Evolutionary conservation across 2,888 invertebrate species (phyloP).

Genomic region (Scrobipalpa costella): DNA sequence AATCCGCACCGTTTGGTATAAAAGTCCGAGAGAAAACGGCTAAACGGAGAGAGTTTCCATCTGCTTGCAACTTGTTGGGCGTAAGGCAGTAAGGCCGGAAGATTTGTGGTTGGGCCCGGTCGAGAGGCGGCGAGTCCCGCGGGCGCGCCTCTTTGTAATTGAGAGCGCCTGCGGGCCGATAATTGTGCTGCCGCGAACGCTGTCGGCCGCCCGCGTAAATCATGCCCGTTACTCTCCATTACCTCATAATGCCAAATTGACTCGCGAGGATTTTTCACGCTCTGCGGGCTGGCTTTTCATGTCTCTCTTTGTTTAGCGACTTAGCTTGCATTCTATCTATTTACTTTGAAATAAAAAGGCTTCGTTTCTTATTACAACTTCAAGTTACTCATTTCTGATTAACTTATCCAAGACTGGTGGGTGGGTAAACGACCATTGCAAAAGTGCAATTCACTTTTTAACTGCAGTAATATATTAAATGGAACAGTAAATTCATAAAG

Average conservation of each 20-base stretch:
- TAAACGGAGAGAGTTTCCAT: slow-evolving; percentile 21
- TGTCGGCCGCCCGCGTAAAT: slow-evolving; percentile 68
- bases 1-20: neutral
- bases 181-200: slow-evolving; percentile 73
- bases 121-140: slow-evolving; percentile 66
- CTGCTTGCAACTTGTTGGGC: slow-evolving; percentile 59
- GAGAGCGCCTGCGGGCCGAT: slow-evolving; percentile 81
- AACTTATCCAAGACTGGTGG: slow-evolving; percentile 17
- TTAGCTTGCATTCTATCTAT: slow-evolving; percentile 10
- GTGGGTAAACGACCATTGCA: slow-evolving; percentile 16
- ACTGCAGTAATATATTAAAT: slow-evolving; percentile 29
- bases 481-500: slow-evolving; percentile 31
- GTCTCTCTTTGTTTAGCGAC: slow-evolving; percentile 42
- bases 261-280: slow-evolving; percentile 65
- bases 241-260: slow-evolving; percentile 78
- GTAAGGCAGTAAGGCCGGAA: slow-evolving; percentile 65
- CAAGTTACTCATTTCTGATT: slow-evolving; percentile 2
- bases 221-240: slow-evolving; percentile 80
- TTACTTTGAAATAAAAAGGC: neutral
- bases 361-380: neutral
- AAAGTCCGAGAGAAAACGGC: neutral
- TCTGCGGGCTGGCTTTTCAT: slow-evolving; percentile 41
- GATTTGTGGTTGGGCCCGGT: slow-evolving; percentile 69
- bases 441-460: slow-evolving; percentile 27
- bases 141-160: slow-evolving; percentile 78